Evolutionary conservation across 2,888 invertebrate species (phyloP), one percentile per base, ranked within the genome.

Genomic region (Stenodera caucasica): DNA sequence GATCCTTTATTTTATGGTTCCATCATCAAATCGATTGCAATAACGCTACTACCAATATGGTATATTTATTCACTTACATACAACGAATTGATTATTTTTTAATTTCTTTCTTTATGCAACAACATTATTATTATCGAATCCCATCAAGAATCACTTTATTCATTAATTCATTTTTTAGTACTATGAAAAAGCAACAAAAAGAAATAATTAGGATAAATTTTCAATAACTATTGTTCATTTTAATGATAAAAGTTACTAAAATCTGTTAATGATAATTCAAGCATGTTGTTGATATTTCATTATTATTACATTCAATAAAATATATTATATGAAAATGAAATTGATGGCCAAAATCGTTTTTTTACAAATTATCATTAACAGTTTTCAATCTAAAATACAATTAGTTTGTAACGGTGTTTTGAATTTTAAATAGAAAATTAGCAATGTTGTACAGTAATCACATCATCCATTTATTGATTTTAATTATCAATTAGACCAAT

Each of bases 401-500:
- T 32, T 55, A 55, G 52, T 57, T 40, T 21, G 32, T 53, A 55
- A 59, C 37, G 26, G 3, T 14, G 9, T 45, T 45, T 45, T 21
- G 21, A 21, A 45, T 21, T 45, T 21, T 21, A 45, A 45, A 45
- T 45, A 45, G 45, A 45, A 45, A 45, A 45, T 45, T 45, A 45
- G 11, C 21, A 45, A 23, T 23, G 23, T 51, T 29, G 49, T 40
- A 53, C 45, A 45, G 54, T 51, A 54, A 57, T 61, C 29, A 57
- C 49, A 18, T 57, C 49, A 53, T 14, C 32, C 37, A 61, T 58
- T 61, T 57, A 55, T 53, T 53, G 21, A 45, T 45, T 45, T 45
- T 55, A 61, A 58, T 58, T 61, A 55, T 14, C 58, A 54, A 45
- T 58, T 61, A 52, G 33, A 40, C 8, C 40, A 40, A 8, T 26